Base-by-base conservation (phyloP, 2,113 vertebrate species). In the Balaeniceps rex region DNA sequence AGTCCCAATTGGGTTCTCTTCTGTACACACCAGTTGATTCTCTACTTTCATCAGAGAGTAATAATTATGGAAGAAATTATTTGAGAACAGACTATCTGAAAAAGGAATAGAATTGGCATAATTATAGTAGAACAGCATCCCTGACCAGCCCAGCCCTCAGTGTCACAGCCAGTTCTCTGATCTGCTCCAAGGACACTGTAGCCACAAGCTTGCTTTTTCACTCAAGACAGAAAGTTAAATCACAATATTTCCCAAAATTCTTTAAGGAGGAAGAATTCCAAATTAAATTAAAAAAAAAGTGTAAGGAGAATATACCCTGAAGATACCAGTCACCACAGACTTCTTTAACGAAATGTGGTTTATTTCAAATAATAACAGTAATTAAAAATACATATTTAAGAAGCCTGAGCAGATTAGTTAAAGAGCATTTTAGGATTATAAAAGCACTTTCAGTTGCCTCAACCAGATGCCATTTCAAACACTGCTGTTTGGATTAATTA, bases 371-470 rank as follows among this genome's bases (percentile, higher is more conserved):
- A 94, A 95, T 69, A 91, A 54, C 51, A 87, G 61, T 87, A 89
- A 96, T 97, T 95, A 94, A 94, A 97, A 97, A 94, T 81, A 93
- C 31, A 65, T 33, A 36, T 84, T 69, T 95, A 91, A 94, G 86
- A 91, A 97, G 47, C 70, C 64, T 11, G 10, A 94, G 36, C 65
- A 92, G 83, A 97, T 97, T 94, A 93, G 64, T 82, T 94, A 97
- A 94, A 97, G 86, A 93, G 58, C 36, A 89, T 94, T 96, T 96
- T 88, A 94, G 81, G 94, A 96, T 95, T 97, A 91, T 87, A 92
- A 91, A 94, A 94, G 38, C 77, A 82, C 65, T 94, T 97, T 65
- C 47, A 33, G 11, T 92, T 97, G 69, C 75, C 91, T 94, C 94
- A 96, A 89, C 40, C 91, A 97, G 86, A 97, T 95, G 91, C 76